Evolutionary conservation across 2,888 invertebrate species (phyloP), one percentile per base, ranked within the genome.

Genomic region (Blastobasis adustella): DNA sequence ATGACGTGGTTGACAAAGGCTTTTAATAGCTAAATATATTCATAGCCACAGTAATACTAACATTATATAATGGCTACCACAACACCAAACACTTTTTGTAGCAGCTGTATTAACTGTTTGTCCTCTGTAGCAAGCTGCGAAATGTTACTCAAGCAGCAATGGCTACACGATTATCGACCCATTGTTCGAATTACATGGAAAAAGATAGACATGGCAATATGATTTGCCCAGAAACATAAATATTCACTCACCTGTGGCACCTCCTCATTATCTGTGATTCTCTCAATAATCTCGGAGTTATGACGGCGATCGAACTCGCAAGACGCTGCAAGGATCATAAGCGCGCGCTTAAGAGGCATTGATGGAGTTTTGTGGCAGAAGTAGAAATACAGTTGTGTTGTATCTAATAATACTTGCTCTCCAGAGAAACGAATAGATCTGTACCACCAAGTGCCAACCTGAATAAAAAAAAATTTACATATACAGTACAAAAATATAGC

Each of bases 401-500:
- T 99, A 71, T 98, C 97, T 54, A 99, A 83, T 9, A 99, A 88
- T 2, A 98, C 98, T 90, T 98, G 96, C 78, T 99, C 99, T 55
- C 98, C 98, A 52, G 98, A 98, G 84, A 96, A 99, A 65, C 96
- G 94, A 63, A 99, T 99, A 54, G 98, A 98, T 54, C 96, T 93
- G 81, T 99, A 98, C 99, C 99, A 99, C 99, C 99, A 99, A 64
- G 95, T 96, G 47, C 99, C 99, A 57, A 97, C 91, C 91, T 91
- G 67, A 55, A 82, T 23, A 49, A 54, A 47, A 49, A 46, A 52
- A 59, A 37, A 51, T 52, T 7, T 5, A 6, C 23, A 23, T 23
- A 23, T 23, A 2, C 23, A 23, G 3, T 23, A 23, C 23, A 23
- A 23, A 23, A 23, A 23, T 23, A 23, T 23, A 23, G 23, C 23